These are phyloP conservation scores for Eptesicus fuscus DNA, from an alignment of 2,113 vertebrate species.

Conservation along the genomic window DNA sequence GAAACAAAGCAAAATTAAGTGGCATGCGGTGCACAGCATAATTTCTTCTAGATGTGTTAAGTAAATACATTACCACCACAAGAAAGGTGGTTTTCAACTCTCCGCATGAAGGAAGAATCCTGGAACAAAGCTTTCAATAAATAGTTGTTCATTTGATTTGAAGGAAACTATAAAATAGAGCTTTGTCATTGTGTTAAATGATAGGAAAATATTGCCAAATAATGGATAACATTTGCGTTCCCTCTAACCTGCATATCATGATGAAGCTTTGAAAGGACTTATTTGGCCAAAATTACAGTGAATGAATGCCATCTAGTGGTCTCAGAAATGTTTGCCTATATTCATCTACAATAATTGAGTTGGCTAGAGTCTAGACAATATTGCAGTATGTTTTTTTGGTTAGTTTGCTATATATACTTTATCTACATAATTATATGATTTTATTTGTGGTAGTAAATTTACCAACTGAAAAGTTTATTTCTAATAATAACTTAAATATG, in stretches of 20 bases:
- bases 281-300: slow-evolving; percentile 52
- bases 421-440: background rate
- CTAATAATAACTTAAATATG: background rate
- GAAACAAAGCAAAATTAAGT: background rate
- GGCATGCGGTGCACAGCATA: background rate
- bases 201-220: slow-evolving; percentile 20
- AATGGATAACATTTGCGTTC: slow-evolving; percentile 8
- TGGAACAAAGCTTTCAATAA: slow-evolving; percentile 36
- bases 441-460: background rate
- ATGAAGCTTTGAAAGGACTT: background rate
- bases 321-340: background rate
- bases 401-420: background rate
- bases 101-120: background rate
- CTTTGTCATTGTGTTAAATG: slow-evolving; percentile 29
- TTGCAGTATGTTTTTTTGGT: background rate
- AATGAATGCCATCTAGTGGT: slow-evolving; percentile 84
- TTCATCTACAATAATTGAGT: background rate
- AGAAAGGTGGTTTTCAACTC: background rate
- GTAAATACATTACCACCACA: background rate
- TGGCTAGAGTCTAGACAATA: background rate
- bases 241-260: background rate
- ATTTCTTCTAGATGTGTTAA: background rate
- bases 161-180: slow-evolving; percentile 47
- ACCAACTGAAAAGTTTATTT: background rate
- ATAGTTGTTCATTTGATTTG: slow-evolving; percentile 5